Evolutionary conservation across 2,888 invertebrate species (phyloP).

Genomic region (Ligdia adustata): DNA sequence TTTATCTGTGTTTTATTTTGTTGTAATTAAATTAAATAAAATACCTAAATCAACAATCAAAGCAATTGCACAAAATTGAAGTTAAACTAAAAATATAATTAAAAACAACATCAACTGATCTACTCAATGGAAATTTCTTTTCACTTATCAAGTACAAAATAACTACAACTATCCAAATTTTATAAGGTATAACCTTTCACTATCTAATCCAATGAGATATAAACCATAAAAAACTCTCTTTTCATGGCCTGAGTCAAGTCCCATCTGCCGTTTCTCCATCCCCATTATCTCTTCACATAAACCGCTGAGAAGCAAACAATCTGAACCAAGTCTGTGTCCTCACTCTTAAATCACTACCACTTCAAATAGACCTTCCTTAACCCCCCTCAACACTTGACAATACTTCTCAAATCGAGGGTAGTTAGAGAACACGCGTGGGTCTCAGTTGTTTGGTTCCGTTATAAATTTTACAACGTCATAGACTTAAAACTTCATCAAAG

Average conservation of each 20-base stretch:
- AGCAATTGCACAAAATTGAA: no score
- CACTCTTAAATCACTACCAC: conserved; percentile 57
- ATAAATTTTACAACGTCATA: conserved; percentile 61
- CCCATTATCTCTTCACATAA: conserved; percentile 74
- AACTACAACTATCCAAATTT: neutral
- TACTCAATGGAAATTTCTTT: neutral
- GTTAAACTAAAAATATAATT: no score
- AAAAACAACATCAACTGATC: neutral
- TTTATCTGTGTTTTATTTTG: no score
- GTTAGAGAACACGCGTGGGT: conserved; percentile 31
- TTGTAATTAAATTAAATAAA: no score
- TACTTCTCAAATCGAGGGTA: conserved; percentile 5
- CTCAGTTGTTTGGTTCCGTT: conserved; percentile 45
- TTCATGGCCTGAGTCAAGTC: conserved; percentile 54
- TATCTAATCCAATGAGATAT: neutral
- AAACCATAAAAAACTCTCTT: conserved; percentile 34
- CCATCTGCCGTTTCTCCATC: conserved; percentile 68
- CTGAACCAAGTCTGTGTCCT: conserved; percentile 60
- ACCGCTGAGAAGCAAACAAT: conserved; percentile 72
- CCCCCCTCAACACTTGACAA: conserved; percentile 28
- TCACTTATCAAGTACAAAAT: neutral
- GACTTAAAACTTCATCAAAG: conserved; percentile 71
- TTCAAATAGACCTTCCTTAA: conserved; percentile 41
- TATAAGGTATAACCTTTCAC: neutral
- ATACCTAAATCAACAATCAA: no score